Conservation (phyloP, 2,888 invertebrate genomes). For the Rhingia campestris region DNA sequence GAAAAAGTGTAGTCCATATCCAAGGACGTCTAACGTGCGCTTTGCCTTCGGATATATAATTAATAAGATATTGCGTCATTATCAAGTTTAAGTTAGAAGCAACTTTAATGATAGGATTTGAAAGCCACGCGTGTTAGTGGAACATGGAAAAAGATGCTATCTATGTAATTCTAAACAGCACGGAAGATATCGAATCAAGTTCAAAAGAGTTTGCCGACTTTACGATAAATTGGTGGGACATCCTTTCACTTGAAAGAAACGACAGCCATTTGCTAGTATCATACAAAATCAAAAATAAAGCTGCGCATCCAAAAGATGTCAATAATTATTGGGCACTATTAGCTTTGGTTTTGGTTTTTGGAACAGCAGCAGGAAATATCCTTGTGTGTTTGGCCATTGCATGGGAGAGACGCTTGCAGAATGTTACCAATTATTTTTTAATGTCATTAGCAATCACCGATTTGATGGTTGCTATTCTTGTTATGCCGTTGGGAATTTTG, state of each 20-base stretch:
- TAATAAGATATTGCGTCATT: background rate
- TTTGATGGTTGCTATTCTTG: slow-evolving; percentile 95
- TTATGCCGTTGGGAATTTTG: slow-evolving; percentile 96
- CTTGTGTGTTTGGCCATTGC: slow-evolving; percentile 96
- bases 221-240: slow-evolving; percentile 51
- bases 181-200: slow-evolving; percentile 73
- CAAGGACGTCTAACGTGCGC: background rate
- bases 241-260: slow-evolving; percentile 13
- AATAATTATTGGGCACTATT: slow-evolving; percentile 93
- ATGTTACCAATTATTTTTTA: slow-evolving; percentile 98
- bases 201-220: slow-evolving; percentile 19
- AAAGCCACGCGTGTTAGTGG: slow-evolving; percentile 26
- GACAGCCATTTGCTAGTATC: slow-evolving; percentile 39
- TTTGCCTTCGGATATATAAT: background rate
- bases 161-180: slow-evolving; percentile 76
- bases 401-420: slow-evolving; percentile 95
- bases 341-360: slow-evolving; percentile 90
- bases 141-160: slow-evolving; percentile 79
- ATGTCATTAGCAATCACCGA: slow-evolving; percentile 98
- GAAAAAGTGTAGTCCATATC: no score
- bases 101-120: slow-evolving; percentile 16
- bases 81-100: background rate
- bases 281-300: slow-evolving; percentile 35
- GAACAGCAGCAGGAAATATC: slow-evolving; percentile 95
- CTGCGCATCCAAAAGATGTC: slow-evolving; percentile 69